Conservation (phyloP, 2,113 vertebrate genomes). For the Saccopteryx leptura region DNA sequence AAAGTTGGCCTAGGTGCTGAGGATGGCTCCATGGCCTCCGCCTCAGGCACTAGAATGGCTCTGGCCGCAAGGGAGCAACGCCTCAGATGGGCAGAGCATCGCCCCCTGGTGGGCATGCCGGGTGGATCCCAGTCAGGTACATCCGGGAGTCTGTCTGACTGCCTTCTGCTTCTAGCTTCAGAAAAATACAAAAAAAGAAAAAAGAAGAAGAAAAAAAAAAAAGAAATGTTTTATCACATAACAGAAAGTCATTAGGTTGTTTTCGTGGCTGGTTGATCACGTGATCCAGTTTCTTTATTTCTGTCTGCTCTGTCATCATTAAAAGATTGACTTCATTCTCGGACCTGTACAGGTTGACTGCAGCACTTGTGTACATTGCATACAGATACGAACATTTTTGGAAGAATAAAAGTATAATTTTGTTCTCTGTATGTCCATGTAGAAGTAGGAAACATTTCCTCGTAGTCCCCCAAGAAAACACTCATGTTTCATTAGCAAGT, state of each 20-base stretch:
- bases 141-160: no score
- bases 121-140: no score
- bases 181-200: neutral
- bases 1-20: no score
- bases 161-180: no score
- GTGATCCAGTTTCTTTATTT: neutral
- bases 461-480: neutral
- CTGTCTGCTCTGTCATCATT: neutral
- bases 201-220: neutral
- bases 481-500: slow-evolving; percentile 19
- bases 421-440: neutral
- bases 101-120: no score
- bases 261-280: neutral
- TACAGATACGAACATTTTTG: neutral
- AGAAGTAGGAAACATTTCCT: slow-evolving; percentile 7
- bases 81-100: no score
- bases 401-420: slow-evolving; percentile 49
- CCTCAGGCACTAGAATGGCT: no score
- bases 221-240: neutral
- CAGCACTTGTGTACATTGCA: neutral
- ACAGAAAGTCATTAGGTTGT: neutral
- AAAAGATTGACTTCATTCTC: slow-evolving; percentile 6
- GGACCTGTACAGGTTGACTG: neutral
- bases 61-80: no score
- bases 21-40: no score